These are phyloP conservation scores for Anableps anableps DNA, from an alignment of 2,797 vertebrate species.

Conservation along the genomic window DNA sequence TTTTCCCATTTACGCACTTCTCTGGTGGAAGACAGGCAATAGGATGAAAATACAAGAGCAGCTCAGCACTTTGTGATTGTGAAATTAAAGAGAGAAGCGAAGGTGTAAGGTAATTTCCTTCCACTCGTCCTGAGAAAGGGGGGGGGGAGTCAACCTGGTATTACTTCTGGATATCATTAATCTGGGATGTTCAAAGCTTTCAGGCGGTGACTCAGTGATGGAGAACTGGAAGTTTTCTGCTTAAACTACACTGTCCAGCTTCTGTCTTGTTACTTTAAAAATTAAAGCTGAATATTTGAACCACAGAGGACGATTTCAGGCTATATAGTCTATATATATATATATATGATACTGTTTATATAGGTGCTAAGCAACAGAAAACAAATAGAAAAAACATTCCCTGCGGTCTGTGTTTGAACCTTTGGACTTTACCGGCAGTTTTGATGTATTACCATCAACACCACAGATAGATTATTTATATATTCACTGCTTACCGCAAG, in stretches of 20 bases:
- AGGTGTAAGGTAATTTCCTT: slow-evolving; percentile 59
- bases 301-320: not conserved
- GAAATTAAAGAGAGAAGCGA: slow-evolving; percentile 57
- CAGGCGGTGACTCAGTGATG: slow-evolving; percentile 9
- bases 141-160: slow-evolving; percentile 25
- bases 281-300: not conserved
- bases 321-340: not conserved
- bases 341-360: not conserved
- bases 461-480: slow-evolving; percentile 7
- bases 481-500: slow-evolving; percentile 13
- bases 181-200: slow-evolving; percentile 29
- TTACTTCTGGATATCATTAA: slow-evolving; percentile 40
- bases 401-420: not conserved
- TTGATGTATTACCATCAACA: not conserved
- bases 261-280: slow-evolving; percentile 2
- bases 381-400: not conserved
- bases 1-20: slow-evolving; percentile 59
- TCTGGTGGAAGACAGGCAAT: slow-evolving; percentile 44
- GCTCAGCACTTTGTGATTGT: slow-evolving; percentile 65
- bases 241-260: slow-evolving; percentile 9
- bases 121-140: slow-evolving; percentile 18
- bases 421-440: not conserved
- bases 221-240: not conserved
- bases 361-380: not conserved
- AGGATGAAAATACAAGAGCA: slow-evolving; percentile 49